A percentile compares a stretch with the other conserved stretches of the same genome.
Conservation (phyloP, 2,888 invertebrate genomes). For the Pandemis cinnamomeana region DNA sequence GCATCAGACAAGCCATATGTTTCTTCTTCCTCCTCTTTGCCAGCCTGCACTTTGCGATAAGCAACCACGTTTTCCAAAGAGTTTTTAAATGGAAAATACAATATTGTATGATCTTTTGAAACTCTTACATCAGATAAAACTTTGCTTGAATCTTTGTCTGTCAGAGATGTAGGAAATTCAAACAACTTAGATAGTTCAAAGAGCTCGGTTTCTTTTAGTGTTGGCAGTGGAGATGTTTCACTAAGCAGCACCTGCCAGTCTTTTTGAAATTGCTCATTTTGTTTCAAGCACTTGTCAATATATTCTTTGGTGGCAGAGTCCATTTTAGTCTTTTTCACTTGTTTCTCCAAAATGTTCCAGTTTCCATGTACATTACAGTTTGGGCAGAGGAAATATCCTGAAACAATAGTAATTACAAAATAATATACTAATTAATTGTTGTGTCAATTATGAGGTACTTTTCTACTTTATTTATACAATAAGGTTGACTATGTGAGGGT, state of each 20-base stretch:
- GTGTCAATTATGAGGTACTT: too few relatives aligned
- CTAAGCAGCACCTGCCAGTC: conserved; percentile 77
- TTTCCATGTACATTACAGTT: conserved; percentile 87
- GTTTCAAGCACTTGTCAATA: conserved; percentile 63
- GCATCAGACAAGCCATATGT: conserved; percentile 68
- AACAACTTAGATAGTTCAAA: conserved; percentile 80
- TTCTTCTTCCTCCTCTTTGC: conserved; percentile 70
- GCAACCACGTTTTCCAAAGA: conserved; percentile 86
- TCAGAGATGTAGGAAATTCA: conserved; percentile 82
- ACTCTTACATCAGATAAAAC: conserved; percentile 83
- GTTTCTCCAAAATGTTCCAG: conserved; percentile 85
- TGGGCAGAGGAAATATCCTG: conserved; percentile 89
- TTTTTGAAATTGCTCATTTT: conserved; percentile 68
- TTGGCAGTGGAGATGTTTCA: conserved; percentile 71
- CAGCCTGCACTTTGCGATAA: conserved; percentile 84
- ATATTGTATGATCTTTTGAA: conserved; percentile 75
- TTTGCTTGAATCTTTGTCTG: conserved; percentile 69
- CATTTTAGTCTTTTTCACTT: conserved; percentile 74
- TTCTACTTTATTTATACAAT: too few relatives aligned
- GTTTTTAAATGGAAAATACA: conserved; percentile 88
- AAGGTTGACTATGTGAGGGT: too few relatives aligned
- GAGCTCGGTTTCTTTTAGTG: conserved; percentile 73
- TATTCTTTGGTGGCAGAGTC: conserved; percentile 67
- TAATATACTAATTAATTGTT: too few relatives aligned
- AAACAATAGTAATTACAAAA: conserved; percentile 47